These are phyloP conservation scores for Tethea ocularis DNA, from an alignment of 2,888 invertebrate genomes.

Conservation along the genomic window DNA sequence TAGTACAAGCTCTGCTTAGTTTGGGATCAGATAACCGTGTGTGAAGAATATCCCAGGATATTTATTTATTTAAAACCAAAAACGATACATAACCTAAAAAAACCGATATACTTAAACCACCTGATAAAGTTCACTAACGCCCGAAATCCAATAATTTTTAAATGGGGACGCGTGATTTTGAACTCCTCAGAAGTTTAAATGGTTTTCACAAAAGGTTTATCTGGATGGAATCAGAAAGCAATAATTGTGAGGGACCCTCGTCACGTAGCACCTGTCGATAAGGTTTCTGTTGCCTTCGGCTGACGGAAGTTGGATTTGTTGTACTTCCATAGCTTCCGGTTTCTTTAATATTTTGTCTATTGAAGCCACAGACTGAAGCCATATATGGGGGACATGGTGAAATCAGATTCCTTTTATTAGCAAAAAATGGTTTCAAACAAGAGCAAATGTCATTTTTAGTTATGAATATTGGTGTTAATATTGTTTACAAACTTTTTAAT, in stretches of 20 bases:
- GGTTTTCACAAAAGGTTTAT: not conserved
- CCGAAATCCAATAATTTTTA: not conserved
- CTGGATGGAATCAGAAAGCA: not conserved
- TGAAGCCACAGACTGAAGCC: not conserved
- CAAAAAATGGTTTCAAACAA: too few relatives aligned
- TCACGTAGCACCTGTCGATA: slow-evolving; percentile 9
- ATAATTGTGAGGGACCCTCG: slow-evolving; percentile 6
- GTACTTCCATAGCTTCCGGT: slow-evolving; percentile 6
- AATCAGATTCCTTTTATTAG: too few relatives aligned
- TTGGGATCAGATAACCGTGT: too few relatives aligned
- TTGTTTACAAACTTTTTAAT: too few relatives aligned
- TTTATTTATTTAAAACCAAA: too few relatives aligned
- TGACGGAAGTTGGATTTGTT: not conserved
- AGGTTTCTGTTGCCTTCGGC: not conserved
- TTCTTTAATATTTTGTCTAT: not conserved
- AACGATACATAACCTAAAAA: too few relatives aligned
- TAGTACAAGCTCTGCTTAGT: too few relatives aligned
- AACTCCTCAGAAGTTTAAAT: not conserved
- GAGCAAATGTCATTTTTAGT: too few relatives aligned
- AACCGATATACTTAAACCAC: not conserved
- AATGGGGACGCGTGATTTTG: not conserved
- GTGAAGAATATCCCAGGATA: too few relatives aligned
- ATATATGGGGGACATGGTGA: too few relatives aligned
- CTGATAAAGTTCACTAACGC: not conserved
- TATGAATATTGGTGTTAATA: too few relatives aligned